Conservation (phyloP, 2,113 vertebrate genomes). For the Ptychochromis oligacanthus region DNA sequence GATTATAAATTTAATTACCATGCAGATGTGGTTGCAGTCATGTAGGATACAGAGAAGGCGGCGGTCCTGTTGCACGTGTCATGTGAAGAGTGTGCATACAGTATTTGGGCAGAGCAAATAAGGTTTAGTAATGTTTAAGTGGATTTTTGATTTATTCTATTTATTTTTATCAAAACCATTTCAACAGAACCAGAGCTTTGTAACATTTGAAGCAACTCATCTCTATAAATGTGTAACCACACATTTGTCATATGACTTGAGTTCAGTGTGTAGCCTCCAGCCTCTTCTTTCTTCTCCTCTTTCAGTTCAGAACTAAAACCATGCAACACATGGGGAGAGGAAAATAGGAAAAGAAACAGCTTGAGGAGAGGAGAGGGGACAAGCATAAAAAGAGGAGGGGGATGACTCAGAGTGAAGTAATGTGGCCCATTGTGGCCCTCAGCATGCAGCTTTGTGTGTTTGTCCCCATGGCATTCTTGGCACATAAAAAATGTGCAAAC, state of each 20-base stretch:
- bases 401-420: constrained; percentile 69
- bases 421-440: constrained; percentile 57
- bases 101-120: not conserved
- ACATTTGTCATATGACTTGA: constrained; percentile 21
- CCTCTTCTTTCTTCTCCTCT: not conserved
- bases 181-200: not conserved
- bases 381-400: constrained; percentile 20
- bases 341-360: not conserved
- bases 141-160: not conserved
- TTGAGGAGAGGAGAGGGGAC: constrained; percentile 18
- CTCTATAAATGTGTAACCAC: constrained; percentile 1
- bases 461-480: constrained; percentile 18
- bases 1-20: not conserved
- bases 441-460: constrained; percentile 36
- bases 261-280: constrained; percentile 5
- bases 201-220: not conserved
- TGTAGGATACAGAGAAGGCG: not conserved
- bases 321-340: not conserved
- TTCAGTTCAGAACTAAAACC: constrained; percentile 17
- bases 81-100: not conserved
- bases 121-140: not conserved
- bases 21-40: not conserved
- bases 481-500: constrained; percentile 28
- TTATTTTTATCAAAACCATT: not conserved
- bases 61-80: not conserved